phyloP scores from a whole-genome alignment of 2,113 vertebrate genomes.

The Todiramphus chloris region DNA sequence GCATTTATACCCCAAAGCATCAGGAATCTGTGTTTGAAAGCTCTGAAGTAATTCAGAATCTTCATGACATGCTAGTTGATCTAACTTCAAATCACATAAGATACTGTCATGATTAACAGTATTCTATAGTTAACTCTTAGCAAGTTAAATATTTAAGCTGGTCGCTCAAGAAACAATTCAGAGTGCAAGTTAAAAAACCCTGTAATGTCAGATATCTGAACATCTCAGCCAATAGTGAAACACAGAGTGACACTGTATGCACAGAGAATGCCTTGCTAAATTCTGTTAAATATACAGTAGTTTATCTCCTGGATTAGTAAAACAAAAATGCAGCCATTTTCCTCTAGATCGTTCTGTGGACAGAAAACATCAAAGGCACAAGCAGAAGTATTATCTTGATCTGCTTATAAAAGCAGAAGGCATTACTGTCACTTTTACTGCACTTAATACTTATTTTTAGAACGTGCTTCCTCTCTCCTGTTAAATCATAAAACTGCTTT shows the following conservation, averaged over 20 bases:
- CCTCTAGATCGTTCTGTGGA: not conserved
- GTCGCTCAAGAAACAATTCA: not conserved
- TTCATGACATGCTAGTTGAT: not conserved
- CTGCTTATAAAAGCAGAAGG: conserved; percentile 54
- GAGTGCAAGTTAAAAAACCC: not conserved
- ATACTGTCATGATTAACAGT: not conserved
- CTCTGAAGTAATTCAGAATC: not conserved
- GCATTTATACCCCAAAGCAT: not conserved
- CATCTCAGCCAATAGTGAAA: not conserved
- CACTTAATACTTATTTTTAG: conserved; percentile 46
- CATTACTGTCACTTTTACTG: conserved; percentile 58
- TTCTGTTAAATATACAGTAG: not conserved
- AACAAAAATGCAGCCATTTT: not conserved
- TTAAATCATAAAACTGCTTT: not conserved
- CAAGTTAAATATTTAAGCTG: not conserved
- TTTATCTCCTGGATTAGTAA: not conserved
- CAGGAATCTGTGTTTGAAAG: not conserved
- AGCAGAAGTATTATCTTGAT: conserved; percentile 39
- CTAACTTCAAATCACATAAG: not conserved
- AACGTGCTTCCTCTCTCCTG: not conserved
- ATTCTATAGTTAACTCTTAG: not conserved
- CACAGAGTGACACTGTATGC: not conserved
- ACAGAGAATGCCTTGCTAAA: not conserved
- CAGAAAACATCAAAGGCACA: not conserved
- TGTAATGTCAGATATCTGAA: not conserved